Conservation (phyloP, 2,797 vertebrate genomes). For the Triplophysa yarkandensis region DNA sequence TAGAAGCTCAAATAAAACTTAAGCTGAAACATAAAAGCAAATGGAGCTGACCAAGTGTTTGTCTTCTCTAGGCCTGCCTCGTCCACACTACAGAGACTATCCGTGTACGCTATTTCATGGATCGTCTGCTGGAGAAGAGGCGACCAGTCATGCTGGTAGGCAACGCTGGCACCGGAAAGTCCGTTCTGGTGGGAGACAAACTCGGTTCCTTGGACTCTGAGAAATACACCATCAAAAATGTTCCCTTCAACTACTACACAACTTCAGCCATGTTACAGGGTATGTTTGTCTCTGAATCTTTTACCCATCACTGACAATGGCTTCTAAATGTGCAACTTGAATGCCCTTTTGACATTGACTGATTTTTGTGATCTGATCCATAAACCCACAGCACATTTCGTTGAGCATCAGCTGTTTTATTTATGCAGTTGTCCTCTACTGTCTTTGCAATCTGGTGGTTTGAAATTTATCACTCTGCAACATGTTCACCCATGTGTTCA, state of each 20-base stretch:
- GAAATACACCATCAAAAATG: constrained; percentile 85
- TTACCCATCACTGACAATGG: neutral
- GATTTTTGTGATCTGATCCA: neutral
- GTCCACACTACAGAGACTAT: constrained; percentile 90
- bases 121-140: constrained; percentile 77
- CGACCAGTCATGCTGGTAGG: constrained; percentile 91
- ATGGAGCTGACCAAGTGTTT: neutral
- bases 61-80: constrained; percentile 79
- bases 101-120: constrained; percentile 86
- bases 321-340: neutral
- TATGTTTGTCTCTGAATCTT: constrained; percentile 59
- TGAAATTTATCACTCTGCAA: constrained; percentile 38
- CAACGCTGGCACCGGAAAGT: constrained; percentile 87
- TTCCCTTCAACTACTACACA: constrained; percentile 94
- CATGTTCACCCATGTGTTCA: constrained; percentile 32
- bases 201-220: constrained; percentile 80
- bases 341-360: constrained; percentile 15
- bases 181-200: constrained; percentile 85
- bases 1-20: neutral
- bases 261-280: constrained; percentile 95
- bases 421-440: constrained; percentile 29
- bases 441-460: constrained; percentile 41
- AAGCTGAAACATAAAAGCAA: neutral
- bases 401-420: constrained; percentile 29
- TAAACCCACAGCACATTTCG: neutral